Conservation (phyloP, 2,888 invertebrate genomes). For the Amphiduros pacificus region DNA sequence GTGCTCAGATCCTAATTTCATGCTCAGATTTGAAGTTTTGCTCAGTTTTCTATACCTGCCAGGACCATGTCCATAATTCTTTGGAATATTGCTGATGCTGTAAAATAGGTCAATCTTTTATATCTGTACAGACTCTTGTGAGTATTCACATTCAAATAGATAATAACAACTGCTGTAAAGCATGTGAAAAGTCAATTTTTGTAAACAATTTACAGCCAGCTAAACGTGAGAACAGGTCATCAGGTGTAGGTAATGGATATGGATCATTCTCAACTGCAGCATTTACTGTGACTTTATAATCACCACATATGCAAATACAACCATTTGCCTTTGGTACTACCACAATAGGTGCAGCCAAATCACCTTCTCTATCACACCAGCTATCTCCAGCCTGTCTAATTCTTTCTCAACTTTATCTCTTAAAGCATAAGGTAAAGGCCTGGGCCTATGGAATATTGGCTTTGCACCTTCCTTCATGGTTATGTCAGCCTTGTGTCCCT, state of each 20-base stretch:
- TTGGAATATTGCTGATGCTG: background rate
- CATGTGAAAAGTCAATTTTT: conserved; percentile 34
- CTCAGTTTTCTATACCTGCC: background rate
- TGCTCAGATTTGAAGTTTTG: too few relatives aligned
- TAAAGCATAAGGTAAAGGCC: too few relatives aligned
- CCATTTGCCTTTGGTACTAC: conserved; percentile 21
- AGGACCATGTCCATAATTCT: background rate
- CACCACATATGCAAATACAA: conserved; percentile 23
- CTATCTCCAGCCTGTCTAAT: conserved; percentile 5
- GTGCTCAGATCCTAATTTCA: too few relatives aligned
- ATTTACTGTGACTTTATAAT: conserved; percentile 26
- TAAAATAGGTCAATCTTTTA: background rate
- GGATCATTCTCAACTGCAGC: conserved; percentile 8
- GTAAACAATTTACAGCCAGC: conserved; percentile 25
- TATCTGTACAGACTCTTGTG: conserved; percentile 1
- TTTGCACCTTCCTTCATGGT: too few relatives aligned
- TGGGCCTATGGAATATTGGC: too few relatives aligned
- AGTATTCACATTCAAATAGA: conserved; percentile 10
- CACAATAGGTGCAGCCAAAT: conserved; percentile 29
- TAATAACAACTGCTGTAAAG: conserved; percentile 24
- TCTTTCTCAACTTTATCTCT: conserved; percentile 7
- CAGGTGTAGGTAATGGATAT: conserved; percentile 25
- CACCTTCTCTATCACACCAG: conserved; percentile 14
- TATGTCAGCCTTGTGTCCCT: too few relatives aligned
- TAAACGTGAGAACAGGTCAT: conserved; percentile 17